Percentiles rank a stretch among this genome's conserved stretches.
These are phyloP conservation scores for Andrena cerasifolii DNA, from an alignment of 1,140 invertebrate genomes.

Conservation along the genomic window DNA sequence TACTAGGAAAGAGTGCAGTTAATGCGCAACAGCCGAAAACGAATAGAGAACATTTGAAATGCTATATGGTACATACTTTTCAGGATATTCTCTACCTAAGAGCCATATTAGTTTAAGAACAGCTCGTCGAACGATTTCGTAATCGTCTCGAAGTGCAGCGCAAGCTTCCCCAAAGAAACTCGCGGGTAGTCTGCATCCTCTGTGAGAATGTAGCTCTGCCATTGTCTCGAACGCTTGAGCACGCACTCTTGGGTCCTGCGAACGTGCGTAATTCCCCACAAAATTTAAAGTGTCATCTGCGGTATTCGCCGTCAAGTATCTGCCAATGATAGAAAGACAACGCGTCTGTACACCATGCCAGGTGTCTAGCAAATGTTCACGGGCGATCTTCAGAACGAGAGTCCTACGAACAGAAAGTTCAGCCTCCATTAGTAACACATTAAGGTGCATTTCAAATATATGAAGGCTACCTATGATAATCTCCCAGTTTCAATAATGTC, in stretches of 20 bases:
- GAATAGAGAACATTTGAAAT: neutral
- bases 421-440: neutral
- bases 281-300: constrained; percentile 84
- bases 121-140: constrained; percentile 94
- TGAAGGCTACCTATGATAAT: constrained; percentile 73
- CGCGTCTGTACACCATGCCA: constrained; percentile 81
- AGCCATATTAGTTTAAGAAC: constrained; percentile 94
- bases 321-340: constrained; percentile 79
- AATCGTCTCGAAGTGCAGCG: constrained; percentile 94
- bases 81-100: constrained; percentile 92
- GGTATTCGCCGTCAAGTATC: constrained; percentile 74
- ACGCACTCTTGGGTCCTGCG: constrained; percentile 95
- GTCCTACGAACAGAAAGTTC: constrained; percentile 62
- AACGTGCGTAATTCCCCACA: constrained; percentile 90
- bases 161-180: constrained; percentile 92
- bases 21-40: neutral
- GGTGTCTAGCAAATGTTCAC: constrained; percentile 78
- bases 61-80: constrained; percentile 85
- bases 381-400: constrained; percentile 76
- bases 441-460: neutral
- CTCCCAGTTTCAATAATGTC: constrained; percentile 86
- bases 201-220: constrained; percentile 89
- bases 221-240: constrained; percentile 93
- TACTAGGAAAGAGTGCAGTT: constrained; percentile 79
- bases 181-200: constrained; percentile 90